Base-by-base conservation (phyloP, 2,888 invertebrate genomes). In the Chromoteleia sp. region DNA sequence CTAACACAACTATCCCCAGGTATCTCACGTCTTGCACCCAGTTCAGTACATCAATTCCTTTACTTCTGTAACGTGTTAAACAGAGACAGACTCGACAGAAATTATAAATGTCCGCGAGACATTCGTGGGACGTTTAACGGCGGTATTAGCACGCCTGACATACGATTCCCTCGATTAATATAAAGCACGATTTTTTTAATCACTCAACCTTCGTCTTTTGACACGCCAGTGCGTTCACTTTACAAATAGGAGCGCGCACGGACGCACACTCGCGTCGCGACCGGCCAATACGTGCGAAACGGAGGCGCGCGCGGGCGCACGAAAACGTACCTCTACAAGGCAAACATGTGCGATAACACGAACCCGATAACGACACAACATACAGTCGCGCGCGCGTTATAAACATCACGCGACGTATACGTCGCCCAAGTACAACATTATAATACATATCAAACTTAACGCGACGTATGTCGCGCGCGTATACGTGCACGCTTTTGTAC, bases 341-440 rank as follows among this genome's bases (percentile, higher is more conserved):
- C 80, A 71, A 81, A 75, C 80, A 63, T 68, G 74, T 74, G 68
- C 80, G 80, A 80, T 80, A 80, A 80, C 80, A 73, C 58, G 63
- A 56, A 50, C 48, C 74, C 56, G 80, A 80, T 80, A 80, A 80
- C 74, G 74, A 61, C 74, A 61, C n/a, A n/a, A 74, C 50, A 48
- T 74, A 68, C 54, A 68, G 74, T 80, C 80, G 61, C 74, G 33
- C 68, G 63, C 80, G 80, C 68, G 56, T 80, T 80, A 79, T 79
- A 79, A 80, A 80, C 80, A 74, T 80, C 80, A 80, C 80, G 74
- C 74, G 80, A 80, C 74, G 54, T 59, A 70, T 41, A 67, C 29
- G 59, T 19, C 52, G 76, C 19, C 52, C 76, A 48, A 76, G 48
- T 56, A 65, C 52, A 39, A 65, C 56, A 74, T 74, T 74, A 74